These are phyloP conservation scores for Akabosia matsudoensis DNA, from an alignment of 1,140 invertebrate species.

Conservation along the genomic window DNA sequence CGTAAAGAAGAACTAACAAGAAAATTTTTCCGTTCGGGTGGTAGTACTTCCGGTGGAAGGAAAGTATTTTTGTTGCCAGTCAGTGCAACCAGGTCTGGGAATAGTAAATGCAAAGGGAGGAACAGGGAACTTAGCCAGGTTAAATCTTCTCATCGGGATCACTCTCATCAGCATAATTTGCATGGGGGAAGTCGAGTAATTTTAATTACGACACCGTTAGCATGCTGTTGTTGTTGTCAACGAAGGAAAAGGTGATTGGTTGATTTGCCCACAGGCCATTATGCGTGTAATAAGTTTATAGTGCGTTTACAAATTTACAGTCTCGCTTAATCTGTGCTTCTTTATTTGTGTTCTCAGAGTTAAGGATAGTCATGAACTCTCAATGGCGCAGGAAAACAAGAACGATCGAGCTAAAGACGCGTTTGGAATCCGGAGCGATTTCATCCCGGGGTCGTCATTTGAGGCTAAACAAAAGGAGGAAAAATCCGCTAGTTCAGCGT, in stretches of 20 bases:
- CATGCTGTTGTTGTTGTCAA: conserved; percentile 36
- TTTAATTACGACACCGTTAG: conserved; percentile 31
- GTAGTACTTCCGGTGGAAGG: conserved; percentile 18
- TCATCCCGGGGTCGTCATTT: conserved; percentile 89
- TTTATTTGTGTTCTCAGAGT: conserved; percentile 63
- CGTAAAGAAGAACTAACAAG: too few relatives aligned
- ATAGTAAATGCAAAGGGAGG: neutral
- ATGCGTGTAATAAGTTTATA: neutral
- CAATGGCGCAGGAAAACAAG: conserved; percentile 93
- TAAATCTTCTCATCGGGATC: neutral
- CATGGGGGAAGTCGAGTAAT: conserved; percentile 28
- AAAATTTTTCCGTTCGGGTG: too few relatives aligned
- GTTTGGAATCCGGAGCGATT: conserved; percentile 89
- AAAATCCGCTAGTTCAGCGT: conserved; percentile 56
- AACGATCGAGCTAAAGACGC: conserved; percentile 87
- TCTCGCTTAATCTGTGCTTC: neutral
- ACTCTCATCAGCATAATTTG: neutral
- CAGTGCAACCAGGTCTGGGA: neutral
- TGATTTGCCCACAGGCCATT: conserved; percentile 6
- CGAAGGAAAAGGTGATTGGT: conserved; percentile 22
- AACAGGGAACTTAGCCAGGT: neutral
- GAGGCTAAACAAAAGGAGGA: conserved; percentile 78
- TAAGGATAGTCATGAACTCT: conserved; percentile 90
- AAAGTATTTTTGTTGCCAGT: conserved; percentile 18
- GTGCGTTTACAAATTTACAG: neutral